Percentiles rank a stretch among this genome's conserved stretches.
Evolutionary conservation across 2,888 invertebrate species (phyloP).

Genomic region (Helleia helle): DNA sequence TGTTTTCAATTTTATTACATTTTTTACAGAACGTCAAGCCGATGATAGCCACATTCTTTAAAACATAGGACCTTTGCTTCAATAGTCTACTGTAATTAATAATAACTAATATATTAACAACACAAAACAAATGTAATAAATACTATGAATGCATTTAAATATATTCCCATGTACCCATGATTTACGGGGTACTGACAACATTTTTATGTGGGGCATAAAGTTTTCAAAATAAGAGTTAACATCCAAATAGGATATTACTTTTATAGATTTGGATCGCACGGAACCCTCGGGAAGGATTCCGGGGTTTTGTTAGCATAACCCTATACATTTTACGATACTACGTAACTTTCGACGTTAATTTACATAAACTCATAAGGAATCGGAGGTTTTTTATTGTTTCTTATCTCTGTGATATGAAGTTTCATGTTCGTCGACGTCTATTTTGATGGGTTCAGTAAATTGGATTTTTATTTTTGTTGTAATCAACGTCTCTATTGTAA

Average conservation of each 20-base stretch:
- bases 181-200: conserved; percentile 34
- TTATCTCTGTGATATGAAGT: conserved; percentile 4
- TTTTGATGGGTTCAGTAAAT: too few species aligned
- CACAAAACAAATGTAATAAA: too few species aligned
- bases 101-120: too few species aligned
- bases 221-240: conserved; percentile 28
- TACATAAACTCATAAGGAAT: conserved; percentile 9
- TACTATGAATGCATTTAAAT: too few species aligned
- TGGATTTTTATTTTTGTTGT: too few species aligned
- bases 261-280: conserved; percentile 44
- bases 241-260: conserved; percentile 51
- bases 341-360: conserved; percentile 7
- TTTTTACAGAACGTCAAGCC: too few species aligned
- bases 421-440: conserved; percentile 1
- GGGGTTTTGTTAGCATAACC: conserved; percentile 12
- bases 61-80: too few species aligned
- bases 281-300: conserved; percentile 22
- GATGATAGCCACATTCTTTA: too few species aligned
- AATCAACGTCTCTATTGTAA: too few species aligned
- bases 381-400: conserved; percentile 5
- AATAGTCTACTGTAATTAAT: too few species aligned
- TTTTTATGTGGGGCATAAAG: conserved; percentile 29
- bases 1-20: too few species aligned
- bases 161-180: too few species aligned
- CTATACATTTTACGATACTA: conserved; percentile 2